phyloP scores from a whole-genome alignment of 2,888 invertebrate genomes.

The Drosophila ustulata region DNA sequence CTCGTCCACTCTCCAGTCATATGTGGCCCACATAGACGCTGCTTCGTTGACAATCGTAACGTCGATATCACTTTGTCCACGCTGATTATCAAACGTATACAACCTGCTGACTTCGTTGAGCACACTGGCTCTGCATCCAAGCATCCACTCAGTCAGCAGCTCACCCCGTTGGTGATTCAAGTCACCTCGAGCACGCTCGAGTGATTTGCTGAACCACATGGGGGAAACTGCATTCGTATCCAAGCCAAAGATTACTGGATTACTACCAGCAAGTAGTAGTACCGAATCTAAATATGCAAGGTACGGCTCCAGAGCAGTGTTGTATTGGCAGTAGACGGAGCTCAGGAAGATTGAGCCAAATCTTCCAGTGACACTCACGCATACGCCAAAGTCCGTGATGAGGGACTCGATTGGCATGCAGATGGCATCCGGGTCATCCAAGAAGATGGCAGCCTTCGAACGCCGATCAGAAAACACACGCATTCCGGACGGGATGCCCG shows the following conservation, averaged over 20 bases:
- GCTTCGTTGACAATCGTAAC: too few species aligned
- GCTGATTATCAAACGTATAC: too few species aligned
- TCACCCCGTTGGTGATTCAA: too few species aligned
- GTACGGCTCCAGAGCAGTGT: conserved; percentile 16
- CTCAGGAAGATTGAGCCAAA: conserved; percentile 31
- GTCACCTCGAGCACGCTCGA: too few species aligned
- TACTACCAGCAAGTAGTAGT: conserved; percentile 19
- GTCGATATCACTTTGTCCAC: too few species aligned
- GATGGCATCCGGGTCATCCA: conserved; percentile 20
- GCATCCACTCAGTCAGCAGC: too few species aligned
- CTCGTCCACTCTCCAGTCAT: conserved; percentile 14
- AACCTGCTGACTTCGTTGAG: too few species aligned
- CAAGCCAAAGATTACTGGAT: conserved; percentile 11
- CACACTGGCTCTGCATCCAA: too few species aligned
- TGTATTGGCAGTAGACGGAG: conserved; percentile 34
- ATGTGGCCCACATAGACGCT: too few species aligned
- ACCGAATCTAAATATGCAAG: conserved; percentile 40
- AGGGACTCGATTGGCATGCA: conserved; percentile 22
- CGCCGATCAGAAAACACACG: conserved; percentile 11
- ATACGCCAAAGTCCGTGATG: conserved; percentile 37
- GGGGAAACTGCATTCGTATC: conserved; percentile 34
- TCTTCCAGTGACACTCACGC: conserved; percentile 34
- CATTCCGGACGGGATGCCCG: conserved; percentile 3
- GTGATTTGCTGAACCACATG: conserved; percentile 30
- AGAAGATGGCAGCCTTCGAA: conserved; percentile 16